Percentiles rank a stretch among this genome's conserved stretches.
These are phyloP conservation scores for Drosophila malerkotliana DNA, from an alignment of 1,140 invertebrate species.

Conservation along the genomic window DNA sequence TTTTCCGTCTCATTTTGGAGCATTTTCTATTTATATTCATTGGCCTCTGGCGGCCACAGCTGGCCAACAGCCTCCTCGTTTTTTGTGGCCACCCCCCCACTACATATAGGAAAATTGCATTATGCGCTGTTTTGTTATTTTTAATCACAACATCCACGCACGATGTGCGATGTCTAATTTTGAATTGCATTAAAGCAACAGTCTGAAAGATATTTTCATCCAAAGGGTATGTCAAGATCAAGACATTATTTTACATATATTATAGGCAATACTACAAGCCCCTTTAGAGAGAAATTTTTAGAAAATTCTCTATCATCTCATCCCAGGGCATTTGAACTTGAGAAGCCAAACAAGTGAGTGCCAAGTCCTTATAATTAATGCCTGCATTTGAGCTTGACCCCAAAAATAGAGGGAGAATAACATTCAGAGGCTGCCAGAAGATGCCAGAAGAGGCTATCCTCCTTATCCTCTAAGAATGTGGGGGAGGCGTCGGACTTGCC, in stretches of 20 bases:
- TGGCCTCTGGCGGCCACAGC: slow-evolving; percentile 33
- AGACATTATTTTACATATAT: too few relatives aligned
- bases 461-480: not conserved
- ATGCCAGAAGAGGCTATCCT: slow-evolving; percentile 12
- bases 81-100: not conserved
- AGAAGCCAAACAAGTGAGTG: slow-evolving; percentile 22
- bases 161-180: slow-evolving; percentile 37
- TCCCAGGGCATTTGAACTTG: slow-evolving; percentile 52
- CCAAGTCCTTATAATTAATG: slow-evolving; percentile 78
- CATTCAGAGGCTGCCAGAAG: slow-evolving; percentile 34
- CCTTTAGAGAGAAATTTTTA: too few relatives aligned
- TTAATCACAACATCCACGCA: slow-evolving; percentile 58
- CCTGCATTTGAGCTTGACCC: slow-evolving; percentile 74
- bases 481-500: not conserved
- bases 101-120: slow-evolving; percentile 27
- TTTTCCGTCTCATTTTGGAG: slow-evolving; percentile 65
- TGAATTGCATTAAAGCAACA: slow-evolving; percentile 28
- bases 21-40: slow-evolving; percentile 67
- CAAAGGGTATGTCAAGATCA: not conserved
- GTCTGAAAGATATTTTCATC: not conserved
- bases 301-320: slow-evolving; percentile 31
- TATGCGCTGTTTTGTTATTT: slow-evolving; percentile 57
- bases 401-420: slow-evolving; percentile 40
- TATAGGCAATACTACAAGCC: too few relatives aligned
- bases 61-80: slow-evolving; percentile 1